A percentile compares a stretch with the other conserved stretches of the same genome.
Conservation (phyloP, 2,888 invertebrate genomes). For the Sphecodes monilicornis region DNA sequence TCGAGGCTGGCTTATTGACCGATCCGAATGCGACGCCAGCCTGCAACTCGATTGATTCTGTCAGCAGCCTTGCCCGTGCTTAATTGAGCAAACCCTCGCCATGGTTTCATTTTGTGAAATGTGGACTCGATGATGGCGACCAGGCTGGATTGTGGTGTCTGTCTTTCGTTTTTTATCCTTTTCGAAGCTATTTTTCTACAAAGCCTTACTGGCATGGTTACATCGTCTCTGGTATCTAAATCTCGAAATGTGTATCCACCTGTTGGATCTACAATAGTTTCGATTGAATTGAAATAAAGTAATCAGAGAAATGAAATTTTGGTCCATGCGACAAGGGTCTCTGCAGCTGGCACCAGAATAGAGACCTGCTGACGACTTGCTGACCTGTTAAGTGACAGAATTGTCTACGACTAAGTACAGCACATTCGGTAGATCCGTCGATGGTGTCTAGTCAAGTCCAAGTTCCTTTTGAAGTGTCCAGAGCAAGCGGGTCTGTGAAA, state of each 20-base stretch:
- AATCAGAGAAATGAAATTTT: not conserved
- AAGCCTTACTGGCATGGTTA: too few relatives aligned
- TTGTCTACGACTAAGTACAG: not conserved
- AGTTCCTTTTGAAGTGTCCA: not conserved
- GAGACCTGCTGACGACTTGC: not conserved
- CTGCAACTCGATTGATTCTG: not conserved
- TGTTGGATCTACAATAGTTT: too few relatives aligned
- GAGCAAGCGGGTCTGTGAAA: not conserved
- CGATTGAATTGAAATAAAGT: not conserved
- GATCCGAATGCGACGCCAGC: slow-evolving; percentile 57
- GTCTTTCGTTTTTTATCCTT: too few relatives aligned
- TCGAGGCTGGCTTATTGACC: slow-evolving; percentile 70
- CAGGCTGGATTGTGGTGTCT: too few relatives aligned
- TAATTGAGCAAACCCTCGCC: slow-evolving; percentile 1
- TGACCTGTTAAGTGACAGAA: not conserved
- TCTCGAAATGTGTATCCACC: too few relatives aligned
- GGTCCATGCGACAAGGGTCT: not conserved
- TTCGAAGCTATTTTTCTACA: too few relatives aligned
- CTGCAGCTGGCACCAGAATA: not conserved
- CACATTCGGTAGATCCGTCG: not conserved
- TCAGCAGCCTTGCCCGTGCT: not conserved
- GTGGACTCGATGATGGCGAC: not conserved
- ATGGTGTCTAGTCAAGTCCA: not conserved
- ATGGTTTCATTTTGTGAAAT: not conserved
- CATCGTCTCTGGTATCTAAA: too few relatives aligned